These are phyloP conservation scores for Aspidoscelis tigris DNA, from an alignment of 2,113 vertebrate species.

Conservation along the genomic window DNA sequence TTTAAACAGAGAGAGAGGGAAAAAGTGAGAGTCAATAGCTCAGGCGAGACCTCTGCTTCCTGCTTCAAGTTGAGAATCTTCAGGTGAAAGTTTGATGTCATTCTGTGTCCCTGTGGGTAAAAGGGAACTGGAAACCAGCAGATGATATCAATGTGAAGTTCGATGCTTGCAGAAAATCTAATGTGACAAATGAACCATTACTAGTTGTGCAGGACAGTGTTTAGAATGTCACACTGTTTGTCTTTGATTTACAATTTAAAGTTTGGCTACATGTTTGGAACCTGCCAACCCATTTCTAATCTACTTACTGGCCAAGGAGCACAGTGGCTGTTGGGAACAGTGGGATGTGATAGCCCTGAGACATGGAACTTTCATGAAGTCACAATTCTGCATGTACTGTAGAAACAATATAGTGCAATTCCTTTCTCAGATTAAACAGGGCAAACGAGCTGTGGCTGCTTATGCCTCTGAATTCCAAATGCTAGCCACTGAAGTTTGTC, in stretches of 20 bases:
- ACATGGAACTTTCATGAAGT: no score
- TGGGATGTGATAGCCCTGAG: no score
- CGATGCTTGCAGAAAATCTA: not conserved
- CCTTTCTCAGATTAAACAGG: no score
- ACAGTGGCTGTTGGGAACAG: no score
- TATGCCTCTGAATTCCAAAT: no score
- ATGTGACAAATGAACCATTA: not conserved
- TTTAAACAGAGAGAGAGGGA: no score
- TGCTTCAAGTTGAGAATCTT: slow-evolving; percentile 2
- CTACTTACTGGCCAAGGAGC: not conserved
- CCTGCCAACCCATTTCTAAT: not conserved
- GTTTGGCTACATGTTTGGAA: not conserved
- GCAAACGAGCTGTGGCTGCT: no score
- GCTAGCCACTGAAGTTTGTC: no score
- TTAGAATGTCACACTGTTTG: not conserved
- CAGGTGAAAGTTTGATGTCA: not conserved
- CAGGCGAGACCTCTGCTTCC: slow-evolving; percentile 18
- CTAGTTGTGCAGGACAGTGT: not conserved
- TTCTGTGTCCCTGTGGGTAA: not conserved
- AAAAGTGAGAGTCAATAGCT: not conserved
- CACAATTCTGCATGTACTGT: no score
- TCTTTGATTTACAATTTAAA: not conserved
- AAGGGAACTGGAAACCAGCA: not conserved
- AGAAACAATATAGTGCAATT: no score
- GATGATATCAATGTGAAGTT: not conserved